Evolutionary conservation across 2,888 invertebrate species (phyloP).

Genomic region (Ashinkailepas kermadecensis): DNA sequence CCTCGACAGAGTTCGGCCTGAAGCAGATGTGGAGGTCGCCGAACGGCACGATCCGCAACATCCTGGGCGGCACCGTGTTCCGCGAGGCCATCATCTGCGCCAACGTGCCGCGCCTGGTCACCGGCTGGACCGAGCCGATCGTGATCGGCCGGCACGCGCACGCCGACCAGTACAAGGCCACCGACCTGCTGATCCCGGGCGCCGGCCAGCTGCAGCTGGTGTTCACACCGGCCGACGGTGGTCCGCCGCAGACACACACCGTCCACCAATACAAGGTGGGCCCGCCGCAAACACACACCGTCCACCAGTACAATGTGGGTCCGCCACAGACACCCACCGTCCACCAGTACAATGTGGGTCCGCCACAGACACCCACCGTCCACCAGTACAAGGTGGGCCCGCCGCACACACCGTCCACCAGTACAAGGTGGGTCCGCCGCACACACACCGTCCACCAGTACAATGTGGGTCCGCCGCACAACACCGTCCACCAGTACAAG

Average conservation of each 20-base stretch:
- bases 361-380: conserved; percentile 23
- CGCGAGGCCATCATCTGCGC: conserved; percentile 51
- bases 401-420: conserved; percentile 33
- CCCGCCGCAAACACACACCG: conserved; percentile 33
- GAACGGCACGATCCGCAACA: conserved; percentile 52
- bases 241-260: conserved; percentile 56
- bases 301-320: conserved; percentile 40
- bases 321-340: conserved; percentile 60
- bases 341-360: conserved; percentile 60
- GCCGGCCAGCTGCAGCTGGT: conserved; percentile 78
- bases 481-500: too few relatives aligned
- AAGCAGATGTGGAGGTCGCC: conserved; percentile 54
- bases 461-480: too few relatives aligned
- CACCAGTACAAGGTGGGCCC: conserved; percentile 23
- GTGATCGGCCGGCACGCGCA: conserved; percentile 98
- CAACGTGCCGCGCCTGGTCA: conserved; percentile 88
- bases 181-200: conserved; percentile 90
- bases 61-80: conserved; percentile 51
- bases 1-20: conserved; percentile 46
- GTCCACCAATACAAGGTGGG: conserved; percentile 69
- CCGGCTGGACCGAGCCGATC: conserved; percentile 92
- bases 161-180: conserved; percentile 93
- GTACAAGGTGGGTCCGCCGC: neutral
- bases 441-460: conserved; percentile 7
- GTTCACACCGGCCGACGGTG: conserved; percentile 60